Conservation (phyloP, 1,140 invertebrate genomes). For the Acromyrmex charruanus region DNA sequence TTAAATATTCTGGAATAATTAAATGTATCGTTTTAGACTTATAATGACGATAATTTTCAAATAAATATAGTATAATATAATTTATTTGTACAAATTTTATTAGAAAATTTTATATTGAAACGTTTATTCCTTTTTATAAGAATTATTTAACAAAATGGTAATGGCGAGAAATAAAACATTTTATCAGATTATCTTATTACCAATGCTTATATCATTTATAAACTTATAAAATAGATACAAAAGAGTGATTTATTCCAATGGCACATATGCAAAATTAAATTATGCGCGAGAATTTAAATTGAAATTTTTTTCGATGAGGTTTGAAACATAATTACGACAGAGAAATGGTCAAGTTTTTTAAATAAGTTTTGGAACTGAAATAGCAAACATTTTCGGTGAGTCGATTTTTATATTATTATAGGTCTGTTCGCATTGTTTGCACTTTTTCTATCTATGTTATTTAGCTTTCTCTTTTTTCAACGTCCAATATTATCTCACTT, state of each 20-base stretch:
- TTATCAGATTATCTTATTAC: not conserved
- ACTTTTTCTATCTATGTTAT: too few species aligned
- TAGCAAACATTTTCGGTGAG: too few species aligned
- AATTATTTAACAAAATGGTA: not conserved
- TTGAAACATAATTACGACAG: not conserved
- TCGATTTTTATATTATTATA: too few species aligned
- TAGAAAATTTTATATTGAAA: not conserved
- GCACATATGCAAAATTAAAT: not conserved
- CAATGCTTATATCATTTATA: not conserved
- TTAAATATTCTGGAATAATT: not conserved
- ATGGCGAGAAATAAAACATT: not conserved
- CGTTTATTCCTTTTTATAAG: not conserved
- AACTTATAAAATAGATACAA: not conserved
- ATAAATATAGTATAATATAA: slow-evolving; percentile 35
- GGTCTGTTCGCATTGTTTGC: too few species aligned
- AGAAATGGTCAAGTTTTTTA: not conserved
- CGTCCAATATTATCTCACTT: too few species aligned
- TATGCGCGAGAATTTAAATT: not conserved
- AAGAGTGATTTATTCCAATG: not conserved
- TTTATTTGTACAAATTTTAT: not conserved
- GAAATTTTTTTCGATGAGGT: not conserved
- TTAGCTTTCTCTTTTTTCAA: too few species aligned
- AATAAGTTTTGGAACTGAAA: not conserved
- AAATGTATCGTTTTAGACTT: slow-evolving; percentile 18
- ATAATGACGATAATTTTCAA: slow-evolving; percentile 8